Conservation (phyloP, 2,888 invertebrate species). For the Drosophila prostipennis region DNA sequence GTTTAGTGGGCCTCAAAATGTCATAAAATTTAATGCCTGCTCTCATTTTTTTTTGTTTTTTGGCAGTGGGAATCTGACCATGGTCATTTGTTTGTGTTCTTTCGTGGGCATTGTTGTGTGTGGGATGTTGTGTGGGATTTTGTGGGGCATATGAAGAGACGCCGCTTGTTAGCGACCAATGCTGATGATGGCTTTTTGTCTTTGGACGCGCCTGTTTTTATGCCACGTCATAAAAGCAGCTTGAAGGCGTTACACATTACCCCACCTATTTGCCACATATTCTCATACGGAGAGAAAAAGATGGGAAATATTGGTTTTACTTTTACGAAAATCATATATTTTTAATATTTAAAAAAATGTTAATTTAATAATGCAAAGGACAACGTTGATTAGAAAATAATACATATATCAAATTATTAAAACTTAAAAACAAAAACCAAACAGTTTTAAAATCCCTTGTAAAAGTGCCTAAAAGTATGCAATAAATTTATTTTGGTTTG, state of each 20-base stretch:
- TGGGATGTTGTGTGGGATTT: slow-evolving; percentile 1
- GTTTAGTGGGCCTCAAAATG: slow-evolving; percentile 70
- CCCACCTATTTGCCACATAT: not conserved
- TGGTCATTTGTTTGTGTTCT: slow-evolving; percentile 55
- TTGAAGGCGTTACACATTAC: slow-evolving; percentile 68
- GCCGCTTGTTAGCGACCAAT: slow-evolving; percentile 59
- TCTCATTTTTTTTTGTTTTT: slow-evolving; percentile 1
- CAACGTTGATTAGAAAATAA: too few species aligned
- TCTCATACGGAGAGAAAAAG: slow-evolving; percentile 2
- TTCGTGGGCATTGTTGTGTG: slow-evolving; percentile 8
- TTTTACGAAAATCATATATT: too few species aligned
- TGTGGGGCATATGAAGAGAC: slow-evolving; percentile 11
- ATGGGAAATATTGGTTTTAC: not conserved
- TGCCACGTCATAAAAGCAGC: slow-evolving; percentile 69
- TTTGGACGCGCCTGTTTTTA: slow-evolving; percentile 67
- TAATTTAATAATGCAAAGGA: too few species aligned
- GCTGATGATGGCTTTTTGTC: slow-evolving; percentile 74
- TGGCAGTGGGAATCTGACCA: slow-evolving; percentile 52
- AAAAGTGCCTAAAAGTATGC: too few species aligned
- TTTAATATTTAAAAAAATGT: too few species aligned
- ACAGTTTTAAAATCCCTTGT: too few species aligned
- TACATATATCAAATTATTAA: too few species aligned
- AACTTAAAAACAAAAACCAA: too few species aligned
- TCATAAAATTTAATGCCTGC: slow-evolving; percentile 72
- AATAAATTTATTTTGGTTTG: too few species aligned